phyloP scores from a whole-genome alignment of 2,113 vertebrate species.

The Indri indri region DNA sequence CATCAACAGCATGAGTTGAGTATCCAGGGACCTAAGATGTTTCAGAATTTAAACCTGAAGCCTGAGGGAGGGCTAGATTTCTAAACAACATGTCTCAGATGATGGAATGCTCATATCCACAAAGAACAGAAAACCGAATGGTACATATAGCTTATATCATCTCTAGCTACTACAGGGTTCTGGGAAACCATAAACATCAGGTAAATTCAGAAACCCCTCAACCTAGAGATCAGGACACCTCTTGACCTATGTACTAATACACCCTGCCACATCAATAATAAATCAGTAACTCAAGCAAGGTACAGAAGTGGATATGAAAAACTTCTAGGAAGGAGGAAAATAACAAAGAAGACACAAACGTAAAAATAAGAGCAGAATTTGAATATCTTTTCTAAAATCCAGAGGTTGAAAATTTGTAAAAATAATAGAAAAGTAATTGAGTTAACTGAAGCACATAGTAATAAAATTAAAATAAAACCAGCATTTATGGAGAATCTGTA shows the following conservation, averaged over 20 bases:
- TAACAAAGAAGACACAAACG: neutral
- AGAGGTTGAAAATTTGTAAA: neutral
- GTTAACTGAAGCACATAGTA: neutral
- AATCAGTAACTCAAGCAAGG: neutral
- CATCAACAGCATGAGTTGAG: neutral
- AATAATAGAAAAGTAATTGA: neutral
- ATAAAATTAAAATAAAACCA: slow-evolving; percentile 25
- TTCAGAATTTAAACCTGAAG: neutral
- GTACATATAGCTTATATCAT: neutral
- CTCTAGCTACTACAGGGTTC: neutral
- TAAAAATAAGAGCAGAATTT: neutral
- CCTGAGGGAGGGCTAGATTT: neutral
- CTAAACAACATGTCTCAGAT: neutral
- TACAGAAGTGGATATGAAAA: neutral
- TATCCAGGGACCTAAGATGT: neutral
- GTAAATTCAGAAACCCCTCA: neutral
- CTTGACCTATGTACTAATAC: neutral
- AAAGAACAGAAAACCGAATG: slow-evolving; percentile 18
- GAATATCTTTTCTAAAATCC: slow-evolving; percentile 1
- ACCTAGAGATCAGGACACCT: neutral
- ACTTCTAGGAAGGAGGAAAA: slow-evolving; percentile 14
- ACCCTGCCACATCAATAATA: neutral
- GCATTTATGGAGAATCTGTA: neutral
- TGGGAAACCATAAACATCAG: neutral
- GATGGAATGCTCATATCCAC: neutral